Base-by-base conservation (phyloP, 2,113 vertebrate genomes). In the Alces alces region DNA sequence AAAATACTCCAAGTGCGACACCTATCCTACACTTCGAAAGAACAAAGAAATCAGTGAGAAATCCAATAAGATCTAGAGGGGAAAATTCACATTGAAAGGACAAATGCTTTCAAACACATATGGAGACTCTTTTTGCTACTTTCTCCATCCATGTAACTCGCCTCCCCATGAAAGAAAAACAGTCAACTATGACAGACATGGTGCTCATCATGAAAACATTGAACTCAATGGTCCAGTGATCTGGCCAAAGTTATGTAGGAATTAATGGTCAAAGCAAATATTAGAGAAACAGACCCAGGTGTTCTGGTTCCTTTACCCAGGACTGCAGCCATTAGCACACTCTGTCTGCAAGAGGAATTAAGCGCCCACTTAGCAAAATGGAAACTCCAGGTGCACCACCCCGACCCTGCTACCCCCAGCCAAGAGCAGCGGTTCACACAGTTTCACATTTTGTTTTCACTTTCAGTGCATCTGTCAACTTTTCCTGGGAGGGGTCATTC, bases 351-450 rank as follows among this genome's bases (percentile, higher is more conserved):
- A 47, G 47, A 93, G 11, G 3, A 64, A 66, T 30, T 9, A 79
- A 58, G n/a, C 12, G 15, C 23, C 57, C 47, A 58, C 16, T n/a
- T 50, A 43, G 2, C 57, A 28, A 92, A 89, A 54, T 17, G 5
- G 23, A 58, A 45, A 64, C 15, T 60, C 9, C 25, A n/a, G 39
- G 43, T 5, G 4, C n/a, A 3, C 2, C 36, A 70, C 12, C 70
- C 36, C 70, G 11, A 13, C 4, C 8, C 15, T 19, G 9, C 28
- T 45, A 79, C 6, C 36, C 55, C 33, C 33, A 70, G 25, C 91
- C 28, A 79, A 23, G 19, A 47, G 33, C 47, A 33, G 2, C 0
- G 5, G 27, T 47, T 43, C 6, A 0, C n/a, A 6, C 2, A 23
- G 16, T 8, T 30, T 55, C 33, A 25, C 5, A 33, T 93, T 54